Base-by-base conservation (phyloP, 2,888 invertebrate species). In the Augochlorella aurata region DNA sequence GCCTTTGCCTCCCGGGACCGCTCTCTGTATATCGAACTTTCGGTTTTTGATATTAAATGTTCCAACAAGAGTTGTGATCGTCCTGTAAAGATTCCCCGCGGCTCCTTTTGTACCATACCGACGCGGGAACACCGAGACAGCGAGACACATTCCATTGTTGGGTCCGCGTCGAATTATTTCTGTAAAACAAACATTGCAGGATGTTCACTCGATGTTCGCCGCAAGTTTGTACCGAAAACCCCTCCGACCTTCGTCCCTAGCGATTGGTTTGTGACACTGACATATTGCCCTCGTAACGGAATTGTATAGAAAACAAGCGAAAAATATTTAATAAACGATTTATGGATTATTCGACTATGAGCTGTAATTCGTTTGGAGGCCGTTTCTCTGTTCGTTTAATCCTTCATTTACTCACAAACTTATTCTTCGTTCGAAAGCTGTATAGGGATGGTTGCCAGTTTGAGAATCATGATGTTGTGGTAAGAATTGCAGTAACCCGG, bases 281-380 rank as follows among this genome's bases (percentile, higher is more conserved):
- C 76, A 21, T 16, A 70, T 82, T 78, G 71, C 67, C 85, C 69
- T 73, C 58, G 63, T 66, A 71, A 79, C 61, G 79, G 77, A 79
- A 85, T 77, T 85, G 85, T 85, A 80, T 78, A 78, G 79, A 78
- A 61, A 7, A 65, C 29, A 72, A 68, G 71, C 70, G 52, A 79
- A 65, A 67, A 81, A 79, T 79, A 84, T 82, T 81, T 85, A 85
- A 86, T 81, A 79, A 79, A 82, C 75, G 47, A 79, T 79, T 85
- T 74, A 79, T 70, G 74, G 70, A 79, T 75, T 50, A 77, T 79
- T 72, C 74, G 29, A 63, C 45, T 61, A 45, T 47, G 16, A 69
- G 8, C 21, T 24, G 29, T 24, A 12, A 14, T 61, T 24, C 29
- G 24, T 61, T 61, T 7, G 16, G 24, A 10, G 47, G 47, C 14